Percentiles rank a stretch among this genome's conserved stretches.
Conservation (phyloP, 2,113 vertebrate genomes). For the Oxyura jamaicensis region DNA sequence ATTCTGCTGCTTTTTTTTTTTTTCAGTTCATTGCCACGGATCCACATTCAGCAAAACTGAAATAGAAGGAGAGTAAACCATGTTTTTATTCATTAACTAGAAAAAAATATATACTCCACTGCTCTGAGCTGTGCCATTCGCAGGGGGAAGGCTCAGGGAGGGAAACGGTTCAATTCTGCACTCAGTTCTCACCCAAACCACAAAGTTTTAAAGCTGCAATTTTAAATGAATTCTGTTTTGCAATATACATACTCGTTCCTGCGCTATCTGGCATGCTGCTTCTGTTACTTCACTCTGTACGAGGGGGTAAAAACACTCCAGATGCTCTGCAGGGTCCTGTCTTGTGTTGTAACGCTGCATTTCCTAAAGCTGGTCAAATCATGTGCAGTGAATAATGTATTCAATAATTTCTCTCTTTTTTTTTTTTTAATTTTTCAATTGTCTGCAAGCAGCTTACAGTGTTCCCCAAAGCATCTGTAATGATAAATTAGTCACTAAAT, state of each 20-base stretch:
- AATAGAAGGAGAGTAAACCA: not conserved
- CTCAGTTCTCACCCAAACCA: not conserved
- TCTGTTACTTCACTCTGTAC: not conserved
- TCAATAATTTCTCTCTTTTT: not conserved
- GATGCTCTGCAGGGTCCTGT: not conserved
- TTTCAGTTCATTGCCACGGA: not conserved
- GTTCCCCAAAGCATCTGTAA: constrained; percentile 12
- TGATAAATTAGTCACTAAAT: constrained; percentile 44
- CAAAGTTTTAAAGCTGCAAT: not conserved
- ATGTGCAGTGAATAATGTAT: not conserved
- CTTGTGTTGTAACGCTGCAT: not conserved
- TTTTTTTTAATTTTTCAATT: not conserved
- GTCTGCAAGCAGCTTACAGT: constrained; percentile 4
- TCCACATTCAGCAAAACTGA: not conserved
- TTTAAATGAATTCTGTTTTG: not conserved
- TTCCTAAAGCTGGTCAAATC: not conserved
- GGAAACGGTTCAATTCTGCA: not conserved
- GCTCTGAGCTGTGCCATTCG: not conserved
- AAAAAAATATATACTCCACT: not conserved
- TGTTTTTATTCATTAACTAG: not conserved
- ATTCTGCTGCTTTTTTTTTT: not conserved
- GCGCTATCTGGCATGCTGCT: not conserved
- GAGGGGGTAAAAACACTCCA: not conserved
- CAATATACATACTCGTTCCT: not conserved
- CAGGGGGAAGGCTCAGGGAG: not conserved